Evolutionary conservation across 2,888 invertebrate species (phyloP), one percentile per base, ranked within the genome.

Genomic region (Watsonalla binaria): DNA sequence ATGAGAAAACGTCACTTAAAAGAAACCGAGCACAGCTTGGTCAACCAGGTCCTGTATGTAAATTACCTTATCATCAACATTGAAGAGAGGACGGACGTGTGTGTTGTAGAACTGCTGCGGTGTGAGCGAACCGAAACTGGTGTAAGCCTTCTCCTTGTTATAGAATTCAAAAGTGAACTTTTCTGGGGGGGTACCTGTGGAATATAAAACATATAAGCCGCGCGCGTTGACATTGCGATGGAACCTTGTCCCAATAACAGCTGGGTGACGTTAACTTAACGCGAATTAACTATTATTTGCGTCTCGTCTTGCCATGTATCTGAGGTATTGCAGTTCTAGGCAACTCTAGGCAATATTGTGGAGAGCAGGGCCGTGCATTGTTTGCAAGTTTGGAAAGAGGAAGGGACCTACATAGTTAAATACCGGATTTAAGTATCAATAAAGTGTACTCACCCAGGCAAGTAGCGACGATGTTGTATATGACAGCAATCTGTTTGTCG

Each of bases 81-180:
- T 94, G 79, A 93, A 97, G 51, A 93, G 81, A 0, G 95, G 95
- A 59, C 95, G 95, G 0, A 98, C 95, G 71, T 94, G 92, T 46
- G 93, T 90, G 51, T 94, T 92, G 76, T 98, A 98, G 80, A 98
- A 98, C 53, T 97, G 94, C 39, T 93, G 78, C 0, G 97, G 95
- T 0, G 94, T 94, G 11, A 97, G 91, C 0, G 95, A 93, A 0
- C 97, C 97, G 49, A 97, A 83, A 9, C 86, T 92, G 59, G 95
- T 93, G 83, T 94, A 96, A 9, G 88, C 87, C 81, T 97, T 97
- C 45, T 89, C 88, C 76, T 97, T 97, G 75, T 95, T 96, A 80
- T 96, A 96, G 82, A 94, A 98, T 68, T 95, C 96, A 93, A 95
- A 97, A 0, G 93, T 94, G 75, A 98, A 95, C 24, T 92, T 94